Evolutionary conservation across 2,113 vertebrate genomes (phyloP), one percentile per base, ranked within the genome.

Genomic region (Thryonomys swinderianus): DNA sequence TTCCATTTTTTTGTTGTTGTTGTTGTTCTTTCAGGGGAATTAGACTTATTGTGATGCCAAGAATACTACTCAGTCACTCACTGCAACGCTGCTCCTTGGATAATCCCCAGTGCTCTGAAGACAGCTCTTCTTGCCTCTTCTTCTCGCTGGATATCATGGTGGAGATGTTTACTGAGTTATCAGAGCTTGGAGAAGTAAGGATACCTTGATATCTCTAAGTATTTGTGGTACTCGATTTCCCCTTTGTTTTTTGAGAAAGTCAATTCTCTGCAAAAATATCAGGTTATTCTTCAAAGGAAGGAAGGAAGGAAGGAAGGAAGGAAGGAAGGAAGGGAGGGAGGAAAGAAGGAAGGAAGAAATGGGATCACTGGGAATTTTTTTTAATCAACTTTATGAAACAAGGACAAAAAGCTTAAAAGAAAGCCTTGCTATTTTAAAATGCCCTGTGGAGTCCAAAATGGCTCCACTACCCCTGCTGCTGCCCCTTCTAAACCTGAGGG

Each of bases 221-320:
- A 92, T 34, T 79, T 71, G 21, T 82, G 62, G 16, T 34, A 14
- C 73, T 85, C 93, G 66, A 32, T 93, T 93, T 95, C 37, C 10
- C 32, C 45, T 91, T 85, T 87, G 69, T 94, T 92, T 80, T 79
- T 30, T 42, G 42, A 10, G 62, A 92, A 93, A 91, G 76, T 93
- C 84, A 88, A 7, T 93, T 96, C 55, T 93, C 66, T 85, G 11
- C 27, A 79, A 95, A 91, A 32, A 64, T 94, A 62, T 94, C 51
- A 23, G 57, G 90, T 95, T 88, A 88, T 25, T 40, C 85, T 91
- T 91, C 85, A 90, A 78, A 91, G 88, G 59, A 81, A 85, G 95
- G 93, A 42, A 37, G n/a, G 84, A 78, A 88, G 80, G 85, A 94
- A 94, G 48, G 42, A 32, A 84, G 85, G 90, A 51, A 10, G 10